Conservation (phyloP, 2,113 vertebrate species). For the Herpetotheres cachinnans region DNA sequence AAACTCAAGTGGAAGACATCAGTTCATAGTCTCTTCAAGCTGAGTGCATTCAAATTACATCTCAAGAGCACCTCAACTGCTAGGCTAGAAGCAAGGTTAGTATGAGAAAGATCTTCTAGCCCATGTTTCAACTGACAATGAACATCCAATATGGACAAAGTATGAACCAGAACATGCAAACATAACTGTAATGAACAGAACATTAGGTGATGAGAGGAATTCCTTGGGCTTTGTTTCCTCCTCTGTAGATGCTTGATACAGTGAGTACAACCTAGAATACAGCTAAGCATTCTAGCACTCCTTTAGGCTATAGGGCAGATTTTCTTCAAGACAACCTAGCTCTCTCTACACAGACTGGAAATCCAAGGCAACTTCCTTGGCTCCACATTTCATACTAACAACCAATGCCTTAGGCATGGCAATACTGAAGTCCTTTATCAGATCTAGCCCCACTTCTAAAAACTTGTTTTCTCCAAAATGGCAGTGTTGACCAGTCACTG, state of each 20-base stretch:
- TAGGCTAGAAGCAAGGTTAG: background rate
- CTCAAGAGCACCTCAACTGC: background rate
- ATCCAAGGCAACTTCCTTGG: background rate
- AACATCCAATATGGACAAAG: background rate
- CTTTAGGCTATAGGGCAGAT: background rate
- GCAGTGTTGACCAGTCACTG: background rate
- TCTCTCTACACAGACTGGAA: background rate
- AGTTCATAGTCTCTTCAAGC: background rate
- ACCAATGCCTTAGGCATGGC: background rate
- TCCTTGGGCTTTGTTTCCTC: background rate
- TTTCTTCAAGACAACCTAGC: background rate
- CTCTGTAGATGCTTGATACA: background rate
- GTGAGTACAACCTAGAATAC: background rate
- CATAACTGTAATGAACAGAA: background rate
- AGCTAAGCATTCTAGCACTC: background rate
- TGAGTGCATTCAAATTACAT: background rate
- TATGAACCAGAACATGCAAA: background rate
- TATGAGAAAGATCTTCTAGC: background rate
- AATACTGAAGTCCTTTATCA: constrained; percentile 41
- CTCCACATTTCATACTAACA: background rate
- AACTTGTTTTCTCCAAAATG: background rate
- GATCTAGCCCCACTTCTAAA: constrained; percentile 31
- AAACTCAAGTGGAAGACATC: background rate
- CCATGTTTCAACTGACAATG: background rate
- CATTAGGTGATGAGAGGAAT: background rate